Conservation (phyloP, 2,797 vertebrate genomes). For the Sciurus vulgaris region DNA sequence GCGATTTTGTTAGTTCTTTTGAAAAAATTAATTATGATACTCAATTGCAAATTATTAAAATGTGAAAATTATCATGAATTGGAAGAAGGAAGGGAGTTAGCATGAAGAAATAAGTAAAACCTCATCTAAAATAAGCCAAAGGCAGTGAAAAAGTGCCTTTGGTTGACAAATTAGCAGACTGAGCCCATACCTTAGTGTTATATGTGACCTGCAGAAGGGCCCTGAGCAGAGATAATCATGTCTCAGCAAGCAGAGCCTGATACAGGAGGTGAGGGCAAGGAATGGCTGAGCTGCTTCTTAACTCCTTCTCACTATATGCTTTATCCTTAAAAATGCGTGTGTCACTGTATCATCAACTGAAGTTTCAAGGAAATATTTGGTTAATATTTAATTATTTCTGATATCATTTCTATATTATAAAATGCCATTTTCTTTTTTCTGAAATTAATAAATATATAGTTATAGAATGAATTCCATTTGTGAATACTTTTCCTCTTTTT, state of each 20-base stretch:
- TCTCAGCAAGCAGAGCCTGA: background rate
- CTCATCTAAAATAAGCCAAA: background rate
- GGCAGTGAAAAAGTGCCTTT: background rate
- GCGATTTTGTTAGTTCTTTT: background rate
- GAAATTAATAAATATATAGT: background rate
- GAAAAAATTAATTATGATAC: background rate
- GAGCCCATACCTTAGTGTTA: background rate
- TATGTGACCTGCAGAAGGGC: accelerated
- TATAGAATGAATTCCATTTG: background rate
- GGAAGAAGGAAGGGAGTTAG: background rate
- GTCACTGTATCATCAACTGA: background rate
- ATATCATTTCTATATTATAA: background rate
- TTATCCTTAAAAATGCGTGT: background rate
- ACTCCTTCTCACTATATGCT: background rate
- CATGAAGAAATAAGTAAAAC: background rate
- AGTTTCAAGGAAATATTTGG: background rate
- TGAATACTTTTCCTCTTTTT: background rate
- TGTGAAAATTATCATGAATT: background rate
- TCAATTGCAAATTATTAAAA: background rate
- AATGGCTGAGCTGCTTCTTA: background rate
- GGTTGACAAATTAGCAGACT: background rate
- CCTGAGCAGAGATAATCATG: background rate
- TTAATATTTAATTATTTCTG: background rate
- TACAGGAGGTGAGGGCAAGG: background rate
- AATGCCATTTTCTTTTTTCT: background rate